Percentiles rank a stretch among this genome's conserved stretches.
phyloP scores from a whole-genome alignment of 2,113 vertebrate genomes.

The Ceyx margarethae region DNA sequence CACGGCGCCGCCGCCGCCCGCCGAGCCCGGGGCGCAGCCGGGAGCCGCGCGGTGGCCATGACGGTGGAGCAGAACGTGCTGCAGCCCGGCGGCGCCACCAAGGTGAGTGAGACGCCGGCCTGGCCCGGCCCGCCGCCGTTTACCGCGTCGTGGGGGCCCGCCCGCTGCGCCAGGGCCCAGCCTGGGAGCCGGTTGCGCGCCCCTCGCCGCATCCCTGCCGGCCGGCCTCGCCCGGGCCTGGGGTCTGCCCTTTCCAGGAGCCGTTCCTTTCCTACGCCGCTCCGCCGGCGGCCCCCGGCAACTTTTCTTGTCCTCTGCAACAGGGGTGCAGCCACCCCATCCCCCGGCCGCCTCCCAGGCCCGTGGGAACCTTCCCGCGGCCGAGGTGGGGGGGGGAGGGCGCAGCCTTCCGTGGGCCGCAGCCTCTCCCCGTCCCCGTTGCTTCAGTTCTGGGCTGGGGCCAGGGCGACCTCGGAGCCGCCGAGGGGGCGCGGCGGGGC shows the following conservation, averaged over 20 bases:
- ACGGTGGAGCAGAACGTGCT: slow-evolving; percentile 91
- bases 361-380: neutral
- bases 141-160: neutral
- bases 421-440: neutral
- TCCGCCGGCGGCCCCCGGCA: neutral
- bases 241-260: neutral
- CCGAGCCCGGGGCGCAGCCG: neutral
- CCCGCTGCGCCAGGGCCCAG: neutral
- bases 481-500: neutral
- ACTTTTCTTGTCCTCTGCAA: neutral
- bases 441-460: neutral
- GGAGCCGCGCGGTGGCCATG: slow-evolving; percentile 76
- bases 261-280: too few species aligned
- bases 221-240: neutral
- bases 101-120: neutral
- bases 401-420: neutral
- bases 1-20: neutral
- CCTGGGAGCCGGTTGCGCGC: neutral
- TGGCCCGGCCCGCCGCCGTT: neutral
- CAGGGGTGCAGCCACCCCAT: neutral
- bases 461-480: neutral
- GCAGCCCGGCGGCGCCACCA: slow-evolving; percentile 75
- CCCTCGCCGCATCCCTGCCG: neutral
- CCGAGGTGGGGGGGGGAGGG: neutral
- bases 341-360: too few species aligned